Evolutionary conservation across 2,797 vertebrate genomes (phyloP).

Genomic region (Pyrocephalus nanus): DNA sequence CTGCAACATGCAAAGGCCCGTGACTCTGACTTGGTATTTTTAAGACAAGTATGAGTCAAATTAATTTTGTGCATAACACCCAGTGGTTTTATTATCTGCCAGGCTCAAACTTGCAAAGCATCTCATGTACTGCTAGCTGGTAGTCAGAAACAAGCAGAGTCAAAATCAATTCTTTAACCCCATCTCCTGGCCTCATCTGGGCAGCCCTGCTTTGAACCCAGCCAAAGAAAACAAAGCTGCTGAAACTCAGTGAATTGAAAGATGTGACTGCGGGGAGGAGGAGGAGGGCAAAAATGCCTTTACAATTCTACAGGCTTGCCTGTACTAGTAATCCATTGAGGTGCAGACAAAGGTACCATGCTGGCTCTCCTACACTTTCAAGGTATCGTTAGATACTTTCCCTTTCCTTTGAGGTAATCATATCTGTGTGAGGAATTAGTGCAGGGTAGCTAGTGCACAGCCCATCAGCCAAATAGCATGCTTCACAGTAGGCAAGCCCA

Average conservation of each 20-base stretch:
- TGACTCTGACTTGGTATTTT: not conserved
- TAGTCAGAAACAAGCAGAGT: not conserved
- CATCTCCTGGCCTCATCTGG: slow-evolving; percentile 21
- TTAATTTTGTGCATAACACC: not conserved
- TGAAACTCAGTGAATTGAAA: not conserved
- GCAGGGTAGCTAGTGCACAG: not conserved
- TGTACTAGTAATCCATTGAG: not conserved
- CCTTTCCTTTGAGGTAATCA: not conserved
- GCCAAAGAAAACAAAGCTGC: not conserved
- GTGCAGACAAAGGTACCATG: not conserved
- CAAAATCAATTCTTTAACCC: slow-evolving; percentile 23
- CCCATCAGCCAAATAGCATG: not conserved
- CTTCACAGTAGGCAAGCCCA: not conserved
- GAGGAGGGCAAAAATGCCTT: not conserved
- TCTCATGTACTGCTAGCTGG: not conserved
- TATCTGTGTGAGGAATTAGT: not conserved
- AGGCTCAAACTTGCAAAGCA: not conserved
- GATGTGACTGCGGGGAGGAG: not conserved
- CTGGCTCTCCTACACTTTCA: not conserved
- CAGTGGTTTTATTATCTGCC: not conserved
- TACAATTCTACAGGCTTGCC: not conserved
- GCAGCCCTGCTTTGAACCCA: not conserved
- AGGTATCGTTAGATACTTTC: not conserved
- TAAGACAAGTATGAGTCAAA: not conserved
- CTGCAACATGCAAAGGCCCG: not conserved